A percentile compares a stretch with the other conserved stretches of the same genome.
These are phyloP conservation scores for Omphaloscelis lunosa DNA, from an alignment of 2,888 invertebrate species.

Conservation along the genomic window DNA sequence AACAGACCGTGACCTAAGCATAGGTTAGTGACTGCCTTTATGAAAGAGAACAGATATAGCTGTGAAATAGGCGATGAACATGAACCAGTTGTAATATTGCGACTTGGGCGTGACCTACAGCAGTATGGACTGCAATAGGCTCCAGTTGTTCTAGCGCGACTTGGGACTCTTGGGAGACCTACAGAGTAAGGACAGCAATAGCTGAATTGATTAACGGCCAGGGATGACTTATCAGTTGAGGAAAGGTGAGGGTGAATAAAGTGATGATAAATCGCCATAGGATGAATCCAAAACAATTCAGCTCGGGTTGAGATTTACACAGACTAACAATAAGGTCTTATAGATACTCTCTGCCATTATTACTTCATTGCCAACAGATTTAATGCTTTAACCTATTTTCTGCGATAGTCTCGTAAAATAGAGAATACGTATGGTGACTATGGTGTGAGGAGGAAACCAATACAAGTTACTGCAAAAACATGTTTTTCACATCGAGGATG, in stretches of 20 bases:
- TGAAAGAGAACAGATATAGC: background rate
- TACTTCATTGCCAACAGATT: conserved; percentile 23
- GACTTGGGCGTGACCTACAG: background rate
- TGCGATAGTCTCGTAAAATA: conserved; percentile 14
- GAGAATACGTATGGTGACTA: background rate
- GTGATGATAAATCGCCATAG: background rate
- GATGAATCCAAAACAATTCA: background rate
- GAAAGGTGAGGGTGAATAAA: background rate
- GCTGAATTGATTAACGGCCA: background rate
- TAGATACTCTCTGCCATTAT: conserved; percentile 1
- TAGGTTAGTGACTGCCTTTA: background rate
- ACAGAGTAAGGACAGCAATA: background rate
- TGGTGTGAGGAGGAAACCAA: conserved; percentile 21
- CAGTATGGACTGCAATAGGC: background rate
- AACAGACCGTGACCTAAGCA: conserved; percentile 16
- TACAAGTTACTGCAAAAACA: conserved; percentile 45
- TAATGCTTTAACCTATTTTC: conserved; percentile 28
- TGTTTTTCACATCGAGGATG: conserved; percentile 38
- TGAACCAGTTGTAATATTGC: background rate
- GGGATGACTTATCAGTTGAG: too few species aligned
- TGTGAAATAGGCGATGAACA: conserved; percentile 6
- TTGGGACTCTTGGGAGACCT: background rate
- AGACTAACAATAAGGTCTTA: background rate
- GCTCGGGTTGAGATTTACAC: background rate
- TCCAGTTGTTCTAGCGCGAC: background rate